Conservation (phyloP, 1,140 invertebrate species). For the Heliconius nattereri region DNA sequence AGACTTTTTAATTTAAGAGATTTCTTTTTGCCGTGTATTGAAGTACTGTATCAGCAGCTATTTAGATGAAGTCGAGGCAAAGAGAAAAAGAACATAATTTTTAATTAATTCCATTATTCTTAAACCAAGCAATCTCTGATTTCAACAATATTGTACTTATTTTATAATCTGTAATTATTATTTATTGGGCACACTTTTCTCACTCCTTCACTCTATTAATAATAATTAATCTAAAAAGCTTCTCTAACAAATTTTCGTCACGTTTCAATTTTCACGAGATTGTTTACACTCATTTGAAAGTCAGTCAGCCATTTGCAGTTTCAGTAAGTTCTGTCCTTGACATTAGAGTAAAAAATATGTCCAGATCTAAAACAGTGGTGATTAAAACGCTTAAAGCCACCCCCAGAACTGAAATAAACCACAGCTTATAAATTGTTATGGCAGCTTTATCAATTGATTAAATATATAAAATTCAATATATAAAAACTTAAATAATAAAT, state of each 20-base stretch:
- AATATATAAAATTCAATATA: no score
- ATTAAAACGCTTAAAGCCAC: neutral
- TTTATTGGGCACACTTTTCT: no score
- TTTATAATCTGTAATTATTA: no score
- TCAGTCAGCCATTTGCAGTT: neutral
- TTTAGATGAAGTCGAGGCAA: no score
- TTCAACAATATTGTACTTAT: no score
- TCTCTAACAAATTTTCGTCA: neutral
- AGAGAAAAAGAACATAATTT: no score
- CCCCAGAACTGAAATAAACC: neutral
- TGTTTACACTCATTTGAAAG: neutral
- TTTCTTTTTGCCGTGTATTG: no score
- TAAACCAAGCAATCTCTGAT: no score
- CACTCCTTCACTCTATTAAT: no score
- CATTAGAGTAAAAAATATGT: slow-evolving; percentile 17
- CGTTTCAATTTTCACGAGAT: neutral
- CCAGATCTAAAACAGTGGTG: slow-evolving; percentile 12
- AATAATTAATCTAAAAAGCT: neutral
- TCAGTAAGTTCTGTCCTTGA: neutral
- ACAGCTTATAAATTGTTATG: neutral
- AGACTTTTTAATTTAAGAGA: no score
- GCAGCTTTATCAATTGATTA: neutral
- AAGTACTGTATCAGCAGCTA: no score
- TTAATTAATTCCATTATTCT: no score
- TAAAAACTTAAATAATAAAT: neutral